Evolutionary conservation across 2,113 vertebrate genomes (phyloP).

Genomic region (Pica pica): DNA sequence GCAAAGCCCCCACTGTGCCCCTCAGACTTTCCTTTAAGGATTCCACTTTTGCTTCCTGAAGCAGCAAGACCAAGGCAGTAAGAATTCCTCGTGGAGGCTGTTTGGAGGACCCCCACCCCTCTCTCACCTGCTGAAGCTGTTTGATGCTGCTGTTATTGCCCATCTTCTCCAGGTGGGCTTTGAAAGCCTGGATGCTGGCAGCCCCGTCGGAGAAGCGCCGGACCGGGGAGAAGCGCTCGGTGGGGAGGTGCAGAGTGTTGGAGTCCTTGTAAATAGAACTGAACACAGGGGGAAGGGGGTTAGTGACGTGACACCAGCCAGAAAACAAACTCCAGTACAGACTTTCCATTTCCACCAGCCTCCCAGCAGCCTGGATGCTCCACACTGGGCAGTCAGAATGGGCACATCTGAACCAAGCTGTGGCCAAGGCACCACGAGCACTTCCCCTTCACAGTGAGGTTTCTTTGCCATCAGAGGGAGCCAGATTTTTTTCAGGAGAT

Average conservation of each 20-base stretch:
- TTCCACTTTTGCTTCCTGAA: not conserved
- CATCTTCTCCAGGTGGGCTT: constrained; percentile 94
- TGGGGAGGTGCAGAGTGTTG: constrained; percentile 96
- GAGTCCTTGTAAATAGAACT: constrained; percentile 98
- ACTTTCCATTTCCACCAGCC: not conserved
- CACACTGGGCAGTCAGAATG: not conserved
- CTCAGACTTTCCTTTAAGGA: rapidly evolving
- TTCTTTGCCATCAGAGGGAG: constrained; percentile 17
- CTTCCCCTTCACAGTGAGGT: not conserved
- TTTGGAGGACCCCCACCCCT: rapidly evolving
- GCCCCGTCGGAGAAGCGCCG: constrained; percentile 96
- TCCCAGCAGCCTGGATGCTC: not conserved
- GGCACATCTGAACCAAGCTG: not conserved
- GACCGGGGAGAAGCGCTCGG: constrained; percentile 97
- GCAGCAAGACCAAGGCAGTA: not conserved
- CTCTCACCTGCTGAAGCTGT: constrained; percentile 93
- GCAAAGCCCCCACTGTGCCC: not conserved
- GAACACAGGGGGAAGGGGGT: constrained; percentile 47
- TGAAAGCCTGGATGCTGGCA: constrained; percentile 96
- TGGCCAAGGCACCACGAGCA: not conserved
- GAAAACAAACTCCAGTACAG: not conserved
- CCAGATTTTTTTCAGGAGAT: not conserved
- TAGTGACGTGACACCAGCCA: not conserved
- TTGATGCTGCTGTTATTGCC: constrained; percentile 90
- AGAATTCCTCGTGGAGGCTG: not conserved